Evolutionary conservation across 2,888 invertebrate species (phyloP), one percentile per base, ranked within the genome.

Genomic region (Antheraea assamensis): DNA sequence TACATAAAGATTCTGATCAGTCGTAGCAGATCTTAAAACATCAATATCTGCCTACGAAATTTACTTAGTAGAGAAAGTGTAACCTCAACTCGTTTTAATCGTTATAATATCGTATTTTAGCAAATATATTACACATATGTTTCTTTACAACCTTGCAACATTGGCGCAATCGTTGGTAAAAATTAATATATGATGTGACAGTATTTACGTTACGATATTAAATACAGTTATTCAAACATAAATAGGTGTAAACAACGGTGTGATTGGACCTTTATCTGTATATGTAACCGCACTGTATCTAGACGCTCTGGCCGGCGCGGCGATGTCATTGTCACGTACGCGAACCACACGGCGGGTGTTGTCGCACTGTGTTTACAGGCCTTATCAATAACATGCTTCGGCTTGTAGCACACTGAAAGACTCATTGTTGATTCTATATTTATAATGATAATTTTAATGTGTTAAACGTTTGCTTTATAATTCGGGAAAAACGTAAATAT

Each of bases 261-360:
- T 88, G 87, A 89, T 88, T 84, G 89, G 83, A 82, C 88, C 85
- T 81, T 83, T 89, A 90, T 90, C 90, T 83, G 81, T 80, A 80
- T 83, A 84, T 87, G 85, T 86, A 87, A 85, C 73, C 68, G 72
- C 82, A 84, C 82, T 81, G 82, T 82, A 82, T 82, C 83, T 83
- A 82, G 81, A 81, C 79, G 73, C 81, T 64, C 17, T 30, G 83
- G 81, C 82, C 84, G 81, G 82, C 80, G 81, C 81, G 92, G 82
- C 80, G 81, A 81, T 92, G 92, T 91, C 92, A 90, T 91, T 92
- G 93, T 92, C 93, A 90, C 91, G 87, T 86, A 85, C 82, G 71
- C 79, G 76, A 76, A 83, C 81, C 82, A 83, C 84, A 87, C 84
- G 83, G 81, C 78, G 85, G 81, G 85, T 88, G 89, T 88, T 91